Evolutionary conservation across 2,113 vertebrate species (phyloP).

Genomic region (Pygoscelis antarcticus): DNA sequence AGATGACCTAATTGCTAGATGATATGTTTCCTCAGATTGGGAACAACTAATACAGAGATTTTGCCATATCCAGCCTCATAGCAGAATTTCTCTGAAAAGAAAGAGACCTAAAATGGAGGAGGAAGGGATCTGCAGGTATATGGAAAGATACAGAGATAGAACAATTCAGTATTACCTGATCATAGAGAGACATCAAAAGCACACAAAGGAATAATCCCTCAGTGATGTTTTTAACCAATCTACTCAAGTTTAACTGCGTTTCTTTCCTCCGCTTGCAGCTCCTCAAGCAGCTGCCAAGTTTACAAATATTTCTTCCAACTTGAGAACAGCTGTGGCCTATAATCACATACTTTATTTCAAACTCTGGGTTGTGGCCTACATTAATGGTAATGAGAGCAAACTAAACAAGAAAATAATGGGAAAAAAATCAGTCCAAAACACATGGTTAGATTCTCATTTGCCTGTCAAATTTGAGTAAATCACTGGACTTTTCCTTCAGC

Average conservation of each 20-base stretch:
- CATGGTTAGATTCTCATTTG: not conserved
- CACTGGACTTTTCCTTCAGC: not conserved
- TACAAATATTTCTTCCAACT: slow-evolving; percentile 46
- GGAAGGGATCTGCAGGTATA: not conserved
- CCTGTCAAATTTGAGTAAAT: slow-evolving; percentile 20
- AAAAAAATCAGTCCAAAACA: not conserved
- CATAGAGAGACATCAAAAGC: not conserved
- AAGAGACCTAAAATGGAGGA: not conserved
- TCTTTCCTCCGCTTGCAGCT: slow-evolving; percentile 1
- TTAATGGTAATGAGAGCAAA: slow-evolving; percentile 31
- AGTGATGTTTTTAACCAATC: not conserved
- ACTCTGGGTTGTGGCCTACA: not conserved
- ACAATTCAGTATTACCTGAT: not conserved
- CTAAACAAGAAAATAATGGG: not conserved
- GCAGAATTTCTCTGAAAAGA: not conserved
- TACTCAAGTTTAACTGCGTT: not conserved
- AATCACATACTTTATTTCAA: slow-evolving; percentile 48
- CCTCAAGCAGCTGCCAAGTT: slow-evolving; percentile 49
- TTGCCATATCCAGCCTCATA: not conserved
- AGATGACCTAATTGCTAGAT: not conserved
- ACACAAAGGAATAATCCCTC: not conserved
- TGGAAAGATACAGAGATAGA: not conserved
- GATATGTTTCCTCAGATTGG: not conserved
- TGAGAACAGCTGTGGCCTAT: slow-evolving; percentile 40
- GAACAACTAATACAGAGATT: not conserved